phyloP scores from a whole-genome alignment of 1,140 invertebrate genomes.

The Brachionus calyciflorus region DNA sequence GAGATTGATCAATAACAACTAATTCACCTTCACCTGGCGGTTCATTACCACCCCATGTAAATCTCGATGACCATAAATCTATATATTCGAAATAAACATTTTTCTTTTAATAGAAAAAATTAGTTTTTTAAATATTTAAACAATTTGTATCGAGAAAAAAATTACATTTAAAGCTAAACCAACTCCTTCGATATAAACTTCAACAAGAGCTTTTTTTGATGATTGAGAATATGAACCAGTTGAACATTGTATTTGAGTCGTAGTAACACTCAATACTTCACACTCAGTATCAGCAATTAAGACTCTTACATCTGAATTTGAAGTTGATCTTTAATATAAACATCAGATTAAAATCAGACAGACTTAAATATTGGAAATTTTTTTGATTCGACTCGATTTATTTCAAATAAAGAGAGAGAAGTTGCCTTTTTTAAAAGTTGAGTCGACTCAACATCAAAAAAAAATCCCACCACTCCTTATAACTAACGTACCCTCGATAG shows the following conservation, averaged over 20 bases:
- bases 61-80: no score
- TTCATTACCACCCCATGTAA: no score
- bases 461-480: no score
- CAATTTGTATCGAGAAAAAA: background rate
- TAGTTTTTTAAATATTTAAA: background rate
- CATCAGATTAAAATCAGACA: no score
- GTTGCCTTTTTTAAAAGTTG: no score
- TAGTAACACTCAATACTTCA: background rate
- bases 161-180: slow-evolving; percentile 13
- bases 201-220: background rate
- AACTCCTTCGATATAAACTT: background rate
- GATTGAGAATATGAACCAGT: slow-evolving; percentile 4
- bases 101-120: background rate
- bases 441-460: background rate
- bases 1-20: no score
- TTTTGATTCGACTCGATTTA: no score
- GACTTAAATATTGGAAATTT: no score
- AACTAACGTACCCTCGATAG: no score
- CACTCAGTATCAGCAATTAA: slow-evolving; percentile 28
- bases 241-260: slow-evolving; percentile 18
- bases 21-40: no score
- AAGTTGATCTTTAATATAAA: no score
- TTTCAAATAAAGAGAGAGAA: no score
- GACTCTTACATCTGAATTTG: background rate
- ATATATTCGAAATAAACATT: background rate